These are phyloP conservation scores for Anseranas semipalmata DNA, from an alignment of 2,113 vertebrate genomes.

Conservation along the genomic window DNA sequence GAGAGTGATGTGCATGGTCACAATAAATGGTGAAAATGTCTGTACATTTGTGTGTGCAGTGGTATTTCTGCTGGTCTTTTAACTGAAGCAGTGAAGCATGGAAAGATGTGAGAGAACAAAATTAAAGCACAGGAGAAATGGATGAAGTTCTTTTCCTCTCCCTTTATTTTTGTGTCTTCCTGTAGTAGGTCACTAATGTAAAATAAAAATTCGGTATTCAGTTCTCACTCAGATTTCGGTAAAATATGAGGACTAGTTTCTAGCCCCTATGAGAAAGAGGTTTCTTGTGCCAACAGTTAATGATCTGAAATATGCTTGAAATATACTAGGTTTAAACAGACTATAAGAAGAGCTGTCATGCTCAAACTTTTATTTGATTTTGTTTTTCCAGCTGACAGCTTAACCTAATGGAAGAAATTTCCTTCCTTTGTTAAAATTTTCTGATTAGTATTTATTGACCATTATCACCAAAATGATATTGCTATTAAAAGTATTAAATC, in stretches of 20 bases:
- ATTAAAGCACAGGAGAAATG: not conserved
- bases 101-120: not conserved
- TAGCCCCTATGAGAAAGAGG: not conserved
- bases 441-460: not conserved
- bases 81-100: not conserved
- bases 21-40: not conserved
- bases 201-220: not conserved
- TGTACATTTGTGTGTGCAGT: not conserved
- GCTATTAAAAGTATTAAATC: not conserved
- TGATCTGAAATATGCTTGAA: not conserved
- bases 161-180: not conserved
- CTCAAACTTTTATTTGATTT: not conserved
- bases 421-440: not conserved
- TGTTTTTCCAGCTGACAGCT: not conserved
- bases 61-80: not conserved
- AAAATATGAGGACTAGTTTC: not conserved
- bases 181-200: not conserved
- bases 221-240: not conserved
- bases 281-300: not conserved
- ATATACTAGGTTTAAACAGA: not conserved
- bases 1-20: not conserved
- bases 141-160: not conserved
- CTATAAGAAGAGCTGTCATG: not conserved
- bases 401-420: not conserved
- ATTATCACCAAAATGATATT: not conserved